A percentile compares a stretch with the other conserved stretches of the same genome.
Conservation (phyloP, 2,888 invertebrate genomes). For the Agrotis exclamationis region DNA sequence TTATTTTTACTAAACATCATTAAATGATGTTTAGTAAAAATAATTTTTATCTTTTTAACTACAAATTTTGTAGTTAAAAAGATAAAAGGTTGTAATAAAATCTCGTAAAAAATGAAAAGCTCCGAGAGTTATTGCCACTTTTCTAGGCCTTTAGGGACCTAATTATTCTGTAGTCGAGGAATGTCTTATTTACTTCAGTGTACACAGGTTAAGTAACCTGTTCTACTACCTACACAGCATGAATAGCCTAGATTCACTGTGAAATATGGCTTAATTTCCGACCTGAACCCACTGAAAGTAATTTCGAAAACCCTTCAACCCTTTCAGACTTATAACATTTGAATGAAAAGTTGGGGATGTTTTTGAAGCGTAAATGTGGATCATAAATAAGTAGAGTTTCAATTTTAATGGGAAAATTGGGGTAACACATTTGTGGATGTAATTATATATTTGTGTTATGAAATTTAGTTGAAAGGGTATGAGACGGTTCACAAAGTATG, state of each 20-base stretch:
- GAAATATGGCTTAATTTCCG: conserved; percentile 69
- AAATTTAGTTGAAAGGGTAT: conserved; percentile 22
- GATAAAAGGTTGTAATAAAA: no score
- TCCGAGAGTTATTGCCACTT: no score
- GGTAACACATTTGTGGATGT: conserved; percentile 50
- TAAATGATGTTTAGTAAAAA: no score
- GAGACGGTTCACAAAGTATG: neutral
- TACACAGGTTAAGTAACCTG: conserved; percentile 9
- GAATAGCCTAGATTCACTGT: conserved; percentile 54
- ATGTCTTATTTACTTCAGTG: conserved; percentile 20
- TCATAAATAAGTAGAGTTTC: conserved; percentile 57
- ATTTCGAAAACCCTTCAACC: conserved; percentile 65
- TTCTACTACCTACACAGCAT: conserved; percentile 23
- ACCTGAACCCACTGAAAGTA: conserved; percentile 67
- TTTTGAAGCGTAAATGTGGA: conserved; percentile 61
- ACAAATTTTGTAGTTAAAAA: no score
- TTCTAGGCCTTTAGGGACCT: neutral
- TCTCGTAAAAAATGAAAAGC: no score
- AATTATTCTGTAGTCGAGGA: neutral
- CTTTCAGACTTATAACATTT: conserved; percentile 62
- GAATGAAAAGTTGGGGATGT: conserved; percentile 64
- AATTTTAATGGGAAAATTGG: conserved; percentile 63
- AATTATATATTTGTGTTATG: conserved; percentile 57
- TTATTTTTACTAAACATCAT: no score
- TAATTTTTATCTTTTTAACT: no score